Evolutionary conservation across 2,797 vertebrate species (phyloP).

Genomic region (Anas bahamensis): DNA sequence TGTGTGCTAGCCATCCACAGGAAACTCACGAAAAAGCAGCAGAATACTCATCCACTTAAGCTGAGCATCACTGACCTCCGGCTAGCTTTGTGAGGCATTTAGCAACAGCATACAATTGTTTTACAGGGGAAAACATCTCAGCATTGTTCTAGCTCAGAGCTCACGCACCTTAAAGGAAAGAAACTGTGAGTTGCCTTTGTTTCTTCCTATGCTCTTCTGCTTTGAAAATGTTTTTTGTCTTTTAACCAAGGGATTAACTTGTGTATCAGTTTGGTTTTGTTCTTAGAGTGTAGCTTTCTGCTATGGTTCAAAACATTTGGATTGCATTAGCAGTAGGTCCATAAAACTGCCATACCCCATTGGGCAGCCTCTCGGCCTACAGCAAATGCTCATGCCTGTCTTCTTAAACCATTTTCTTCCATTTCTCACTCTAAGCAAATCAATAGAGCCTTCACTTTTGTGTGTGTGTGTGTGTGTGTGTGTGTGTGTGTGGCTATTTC

Average conservation of each 20-base stretch:
- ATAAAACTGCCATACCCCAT: not conserved
- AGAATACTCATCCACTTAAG: not conserved
- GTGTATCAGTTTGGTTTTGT: not conserved
- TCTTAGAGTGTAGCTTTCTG: not conserved
- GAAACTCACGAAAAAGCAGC: slow-evolving; percentile 45
- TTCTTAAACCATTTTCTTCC: not conserved
- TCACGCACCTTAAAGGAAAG: slow-evolving; percentile 4
- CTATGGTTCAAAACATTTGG: not conserved
- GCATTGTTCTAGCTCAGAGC: not conserved
- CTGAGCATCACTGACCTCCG: not conserved
- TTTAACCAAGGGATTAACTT: not conserved
- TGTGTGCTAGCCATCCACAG: not conserved
- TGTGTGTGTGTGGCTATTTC: not conserved
- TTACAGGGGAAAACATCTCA: not conserved
- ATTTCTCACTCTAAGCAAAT: not conserved
- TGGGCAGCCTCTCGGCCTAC: not conserved
- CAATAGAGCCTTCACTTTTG: not conserved
- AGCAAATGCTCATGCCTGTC: not conserved
- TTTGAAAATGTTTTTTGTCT: not conserved
- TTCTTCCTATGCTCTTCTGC: not conserved
- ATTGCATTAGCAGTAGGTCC: not conserved
- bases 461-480: no score
- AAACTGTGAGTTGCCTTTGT: slow-evolving; percentile 1
- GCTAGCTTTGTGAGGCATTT: not conserved
- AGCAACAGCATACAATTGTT: not conserved